A percentile compares a stretch with the other conserved stretches of the same genome.
These are phyloP conservation scores for Osmerus eperlanus DNA, from an alignment of 2,113 vertebrate genomes.

Conservation along the genomic window DNA sequence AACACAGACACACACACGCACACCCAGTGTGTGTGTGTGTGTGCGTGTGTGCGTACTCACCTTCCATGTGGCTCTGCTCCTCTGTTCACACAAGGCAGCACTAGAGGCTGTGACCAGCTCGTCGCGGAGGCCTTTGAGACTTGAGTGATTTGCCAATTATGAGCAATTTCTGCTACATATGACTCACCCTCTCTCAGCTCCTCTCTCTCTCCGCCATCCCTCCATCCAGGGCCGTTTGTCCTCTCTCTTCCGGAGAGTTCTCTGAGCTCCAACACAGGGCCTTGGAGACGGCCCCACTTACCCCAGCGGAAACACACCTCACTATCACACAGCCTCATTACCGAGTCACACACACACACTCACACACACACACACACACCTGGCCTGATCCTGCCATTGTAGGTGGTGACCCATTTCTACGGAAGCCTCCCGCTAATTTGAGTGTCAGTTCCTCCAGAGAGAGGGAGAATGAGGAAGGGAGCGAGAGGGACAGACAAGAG, in stretches of 20 bases:
- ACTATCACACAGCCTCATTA: constrained; percentile 42
- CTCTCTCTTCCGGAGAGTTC: constrained; percentile 35
- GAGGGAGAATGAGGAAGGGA: constrained; percentile 30
- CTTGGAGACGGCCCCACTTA: constrained; percentile 35
- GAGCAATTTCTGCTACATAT: not conserved
- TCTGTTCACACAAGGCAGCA: not conserved
- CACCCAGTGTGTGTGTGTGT: constrained; percentile 7
- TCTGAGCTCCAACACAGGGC: constrained; percentile 33
- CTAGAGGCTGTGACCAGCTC: not conserved
- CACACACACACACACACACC: constrained; percentile 25
- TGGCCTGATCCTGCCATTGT: constrained; percentile 49
- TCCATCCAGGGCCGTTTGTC: constrained; percentile 7
- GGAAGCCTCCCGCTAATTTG: constrained; percentile 64
- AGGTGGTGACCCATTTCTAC: constrained; percentile 68
- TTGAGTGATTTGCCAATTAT: not conserved
- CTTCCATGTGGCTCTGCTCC: constrained; percentile 1
- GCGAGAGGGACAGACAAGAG: constrained; percentile 16
- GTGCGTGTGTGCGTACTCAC: constrained; percentile 4
- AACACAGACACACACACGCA: not conserved
- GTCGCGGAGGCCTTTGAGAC: not conserved
- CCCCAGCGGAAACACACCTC: constrained; percentile 32
- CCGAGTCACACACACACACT: constrained; percentile 27
- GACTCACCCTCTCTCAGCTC: not conserved
- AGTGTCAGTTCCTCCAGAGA: constrained; percentile 60
- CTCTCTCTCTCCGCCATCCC: not conserved